Conservation (phyloP, 1,140 invertebrate species). For the Antheraea pernyi region DNA sequence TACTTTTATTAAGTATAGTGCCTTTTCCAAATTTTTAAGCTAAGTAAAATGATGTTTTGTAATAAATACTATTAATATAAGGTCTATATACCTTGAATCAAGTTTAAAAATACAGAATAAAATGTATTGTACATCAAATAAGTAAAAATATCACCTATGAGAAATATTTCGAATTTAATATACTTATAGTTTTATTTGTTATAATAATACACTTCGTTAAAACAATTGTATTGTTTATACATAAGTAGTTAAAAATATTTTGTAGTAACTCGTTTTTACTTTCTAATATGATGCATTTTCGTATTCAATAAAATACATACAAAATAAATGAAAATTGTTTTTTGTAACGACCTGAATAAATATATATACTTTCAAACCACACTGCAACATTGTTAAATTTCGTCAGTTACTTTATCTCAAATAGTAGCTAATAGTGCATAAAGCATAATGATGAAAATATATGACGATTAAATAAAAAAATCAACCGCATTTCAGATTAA, state of each 20-base stretch:
- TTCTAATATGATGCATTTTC: constrained; percentile 52
- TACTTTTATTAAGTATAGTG: constrained; percentile 63
- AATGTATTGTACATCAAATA: neutral
- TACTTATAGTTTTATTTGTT: constrained; percentile 37
- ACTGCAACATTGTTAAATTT: neutral
- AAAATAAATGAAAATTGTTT: constrained; percentile 19
- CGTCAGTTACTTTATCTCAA: no score
- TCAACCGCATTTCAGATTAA: no score
- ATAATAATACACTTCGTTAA: constrained; percentile 34
- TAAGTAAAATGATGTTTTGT: constrained; percentile 42
- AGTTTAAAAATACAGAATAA: neutral
- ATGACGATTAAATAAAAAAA: no score
- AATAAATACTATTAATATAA: constrained; percentile 36
- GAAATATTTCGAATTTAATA: constrained; percentile 42
- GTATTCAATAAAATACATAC: constrained; percentile 57
- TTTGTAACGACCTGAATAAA: neutral
- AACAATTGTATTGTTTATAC: constrained; percentile 22
- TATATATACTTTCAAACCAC: neutral
- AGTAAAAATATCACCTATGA: neutral
- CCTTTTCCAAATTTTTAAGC: constrained; percentile 58
- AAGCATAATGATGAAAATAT: no score
- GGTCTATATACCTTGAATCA: constrained; percentile 31
- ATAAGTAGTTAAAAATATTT: constrained; percentile 43
- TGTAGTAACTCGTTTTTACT: constrained; percentile 37
- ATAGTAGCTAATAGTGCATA: no score